Evolutionary conservation across 1,140 invertebrate species (phyloP), one percentile per base, ranked within the genome.

Genomic region (Drosophila rufa): DNA sequence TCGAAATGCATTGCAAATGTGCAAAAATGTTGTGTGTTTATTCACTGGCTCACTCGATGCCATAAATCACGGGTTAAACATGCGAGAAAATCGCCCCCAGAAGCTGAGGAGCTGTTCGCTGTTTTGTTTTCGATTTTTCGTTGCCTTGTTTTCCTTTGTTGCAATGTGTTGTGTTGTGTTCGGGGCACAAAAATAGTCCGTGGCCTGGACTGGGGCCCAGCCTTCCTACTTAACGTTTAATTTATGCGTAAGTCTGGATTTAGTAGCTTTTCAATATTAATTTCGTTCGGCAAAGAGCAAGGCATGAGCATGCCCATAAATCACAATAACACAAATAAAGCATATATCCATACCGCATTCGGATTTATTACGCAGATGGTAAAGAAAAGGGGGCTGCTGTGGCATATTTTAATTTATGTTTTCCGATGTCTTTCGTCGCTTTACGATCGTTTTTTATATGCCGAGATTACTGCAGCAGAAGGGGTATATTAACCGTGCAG

Each of bases 241-340:
- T 90, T 90, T 90, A 90, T 90, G 85, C 85, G 53, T 79, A 90
- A 90, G 86, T 85, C 85, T 73, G 85, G 75, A 85, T 85, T 90
- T 85, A 90, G 86, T 79, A 76, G 86, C 80, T 79, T 90, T 79
- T 85, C 79, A 90, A 90, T 90, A 90, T 90, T 90, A 90, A 90
- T 90, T 90, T 81, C 59, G 43, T 78, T 70, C 82, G 75, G 61
- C 55, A 81, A 84, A 69, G 56, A 75, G 33, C 70, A 56, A 43
- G 71, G 45, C 70, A 60, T 69, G 40, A 60, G 60, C 70, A 61
- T 30, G 55, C 61, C 60, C 78, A 89, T 89, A 90, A 89, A 89
- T 89, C 85, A 90, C 60, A 67, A 79, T 67, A 89, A 80, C 77
- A 90, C 66, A 82, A 70, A 82, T 83, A 87, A 71, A 83, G 75